Conservation (phyloP, 35 echinoderm and acorn worm genomes). For the Nesometra sesokonis region DNA sequence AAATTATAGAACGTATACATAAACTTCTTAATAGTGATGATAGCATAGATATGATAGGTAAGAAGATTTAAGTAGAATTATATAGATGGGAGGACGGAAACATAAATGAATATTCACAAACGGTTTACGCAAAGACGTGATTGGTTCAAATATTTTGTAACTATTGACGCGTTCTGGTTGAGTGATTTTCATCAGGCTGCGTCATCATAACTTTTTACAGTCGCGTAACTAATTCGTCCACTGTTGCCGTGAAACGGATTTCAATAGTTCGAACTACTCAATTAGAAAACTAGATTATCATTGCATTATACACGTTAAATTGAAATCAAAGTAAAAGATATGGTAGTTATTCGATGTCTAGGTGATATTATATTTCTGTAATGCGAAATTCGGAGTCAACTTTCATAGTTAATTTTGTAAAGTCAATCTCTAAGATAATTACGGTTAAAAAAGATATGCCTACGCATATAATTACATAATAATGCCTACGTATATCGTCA, state of each 20-base stretch:
- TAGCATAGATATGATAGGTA: neutral
- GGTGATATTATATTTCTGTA: no score
- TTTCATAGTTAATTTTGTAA: no score
- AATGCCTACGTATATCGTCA: no score
- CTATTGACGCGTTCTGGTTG: neutral
- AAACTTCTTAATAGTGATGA: neutral
- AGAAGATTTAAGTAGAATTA: neutral
- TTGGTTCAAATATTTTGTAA: neutral
- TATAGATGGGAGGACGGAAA: neutral
- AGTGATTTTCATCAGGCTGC: neutral
- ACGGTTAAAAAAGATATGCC: no score
- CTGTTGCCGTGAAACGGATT: neutral
- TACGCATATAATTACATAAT: no score
- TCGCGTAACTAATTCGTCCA: neutral
- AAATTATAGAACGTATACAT: neutral
- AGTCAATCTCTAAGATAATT: no score
- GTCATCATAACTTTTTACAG: neutral
- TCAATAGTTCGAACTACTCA: no score
- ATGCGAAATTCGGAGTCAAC: no score
- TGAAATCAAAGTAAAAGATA: no score
- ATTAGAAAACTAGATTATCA: no score
- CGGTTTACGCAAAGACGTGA: neutral
- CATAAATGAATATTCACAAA: neutral
- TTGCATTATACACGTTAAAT: no score
- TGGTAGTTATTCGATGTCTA: no score